Conservation (phyloP, 2,113 vertebrate species). For the Corapipo altera region DNA sequence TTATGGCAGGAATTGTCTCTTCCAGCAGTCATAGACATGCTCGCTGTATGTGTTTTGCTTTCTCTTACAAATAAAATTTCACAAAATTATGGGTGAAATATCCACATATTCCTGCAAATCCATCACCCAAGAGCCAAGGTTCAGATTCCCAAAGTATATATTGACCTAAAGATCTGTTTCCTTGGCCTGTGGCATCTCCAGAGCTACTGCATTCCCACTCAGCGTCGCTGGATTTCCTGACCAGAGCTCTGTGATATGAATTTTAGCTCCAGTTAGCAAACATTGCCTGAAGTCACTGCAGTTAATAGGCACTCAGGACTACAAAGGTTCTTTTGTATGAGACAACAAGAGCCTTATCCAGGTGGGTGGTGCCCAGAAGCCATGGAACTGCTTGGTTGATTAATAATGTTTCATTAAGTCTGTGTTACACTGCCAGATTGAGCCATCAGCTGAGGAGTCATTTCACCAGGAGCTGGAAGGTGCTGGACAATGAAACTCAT, state of each 20-base stretch:
- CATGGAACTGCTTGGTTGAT: not conserved
- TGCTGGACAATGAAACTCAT: not conserved
- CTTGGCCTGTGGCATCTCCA: not conserved
- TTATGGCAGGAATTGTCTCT: not conserved
- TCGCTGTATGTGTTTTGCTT: not conserved
- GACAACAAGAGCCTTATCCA: not conserved
- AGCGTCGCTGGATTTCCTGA: not conserved
- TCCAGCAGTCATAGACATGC: rapidly evolving
- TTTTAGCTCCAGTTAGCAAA: not conserved
- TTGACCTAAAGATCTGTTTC: not conserved
- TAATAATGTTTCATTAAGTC: not conserved
- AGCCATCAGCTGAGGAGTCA: not conserved
- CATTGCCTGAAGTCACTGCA: not conserved
- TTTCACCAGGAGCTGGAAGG: not conserved
- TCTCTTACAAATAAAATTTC: not conserved
- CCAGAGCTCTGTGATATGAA: not conserved
- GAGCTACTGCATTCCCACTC: not conserved
- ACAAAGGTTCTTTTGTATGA: not conserved
- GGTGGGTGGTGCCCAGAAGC: not conserved
- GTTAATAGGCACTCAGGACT: not conserved
- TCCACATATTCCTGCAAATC: rapidly evolving
- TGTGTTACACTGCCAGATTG: not conserved
- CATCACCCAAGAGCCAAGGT: not conserved
- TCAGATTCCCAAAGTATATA: not conserved
- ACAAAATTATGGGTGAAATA: not conserved